Percentiles rank a stretch among this genome's conserved stretches.
Conservation (phyloP, 1,140 invertebrate species). For the Nomia melanderi region DNA sequence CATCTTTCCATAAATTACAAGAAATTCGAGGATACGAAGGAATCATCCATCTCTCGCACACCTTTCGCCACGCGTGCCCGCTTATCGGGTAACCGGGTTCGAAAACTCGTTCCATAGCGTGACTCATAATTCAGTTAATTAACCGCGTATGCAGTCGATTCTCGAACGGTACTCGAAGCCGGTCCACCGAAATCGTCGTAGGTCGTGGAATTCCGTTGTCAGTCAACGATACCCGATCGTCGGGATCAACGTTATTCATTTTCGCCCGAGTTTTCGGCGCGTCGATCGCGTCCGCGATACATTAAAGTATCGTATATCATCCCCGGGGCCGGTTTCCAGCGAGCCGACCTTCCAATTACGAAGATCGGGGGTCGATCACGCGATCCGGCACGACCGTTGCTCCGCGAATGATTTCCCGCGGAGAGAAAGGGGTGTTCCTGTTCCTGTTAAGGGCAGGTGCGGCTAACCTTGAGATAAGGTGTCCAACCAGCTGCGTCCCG, state of each 20-base stretch:
- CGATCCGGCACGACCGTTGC: neutral
- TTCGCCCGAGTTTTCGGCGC: neutral
- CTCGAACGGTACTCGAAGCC: too few relatives aligned
- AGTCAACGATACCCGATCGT: constrained; percentile 10
- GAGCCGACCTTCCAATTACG: constrained; percentile 11
- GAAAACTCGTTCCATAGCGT: too few relatives aligned
- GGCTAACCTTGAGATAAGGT: constrained; percentile 51
- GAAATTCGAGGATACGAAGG: neutral
- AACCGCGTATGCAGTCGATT: too few relatives aligned
- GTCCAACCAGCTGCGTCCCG: constrained; percentile 48
- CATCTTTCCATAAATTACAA: too few relatives aligned
- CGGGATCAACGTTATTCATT: constrained; percentile 28
- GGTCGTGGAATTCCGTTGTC: neutral
- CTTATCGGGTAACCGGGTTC: neutral
- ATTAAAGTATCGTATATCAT: constrained; percentile 48
- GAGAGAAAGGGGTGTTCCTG: neutral
- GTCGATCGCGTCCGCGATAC: constrained; percentile 25
- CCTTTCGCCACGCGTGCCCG: neutral
- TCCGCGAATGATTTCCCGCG: neutral
- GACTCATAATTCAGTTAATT: too few relatives aligned
- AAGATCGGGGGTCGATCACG: constrained; percentile 8
- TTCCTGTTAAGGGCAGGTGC: constrained; percentile 44
- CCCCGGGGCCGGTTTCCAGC: neutral
- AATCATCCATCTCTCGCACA: neutral
- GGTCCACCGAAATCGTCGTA: too few relatives aligned